Base-by-base conservation (phyloP, 2,888 invertebrate genomes). In the Bellardia pandia region DNA sequence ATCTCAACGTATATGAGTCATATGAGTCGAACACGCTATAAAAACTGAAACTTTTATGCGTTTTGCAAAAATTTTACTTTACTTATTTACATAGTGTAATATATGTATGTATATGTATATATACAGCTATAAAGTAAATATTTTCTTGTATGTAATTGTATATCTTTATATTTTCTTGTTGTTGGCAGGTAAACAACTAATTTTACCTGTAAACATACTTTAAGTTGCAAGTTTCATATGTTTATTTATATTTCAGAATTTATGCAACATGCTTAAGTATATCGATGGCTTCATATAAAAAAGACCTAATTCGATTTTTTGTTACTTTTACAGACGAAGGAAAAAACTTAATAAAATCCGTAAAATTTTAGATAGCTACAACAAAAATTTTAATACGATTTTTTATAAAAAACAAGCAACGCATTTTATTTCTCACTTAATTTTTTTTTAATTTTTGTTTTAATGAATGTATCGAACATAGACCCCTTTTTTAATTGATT, bases 111-210 rank as follows among this genome's bases (percentile, higher is more conserved):
- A 7, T 60, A 7, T 14, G 4, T 11, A 3, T 60, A 14, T 13
- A 60, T 37, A 37, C 60, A 37, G 5, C 6, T 64, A 9, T n/a
- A n/a, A 16, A 40, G 62, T 64, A 40, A 23, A 40, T 64, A 64
- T 37, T 37, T 9, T 64, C 40, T n/a, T n/a, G 37, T 40, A n/a
- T 16, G n/a, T 37, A 37, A 1, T n/a, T 62, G 0, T 64, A 16
- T 71, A 9, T 56, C n/a, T 71, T 13, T 51, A 8, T 68, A 30
- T 42, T 53, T 8, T 42, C 37, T 60, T 69, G 40, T 37, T n/a
- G 53, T 68, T 77, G n/a, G 45, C 37, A 14, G 69, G 13, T 60
- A 58, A 66, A 74, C 74, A 58, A 68, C 68, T 72, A 80, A 72
- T 80, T 72, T 80, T 64, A 80, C 23, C 51, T 72, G 56, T 58